Evolutionary conservation across 2,888 invertebrate species (phyloP), one percentile per base, ranked within the genome.

Genomic region (Micropterix aruncella): DNA sequence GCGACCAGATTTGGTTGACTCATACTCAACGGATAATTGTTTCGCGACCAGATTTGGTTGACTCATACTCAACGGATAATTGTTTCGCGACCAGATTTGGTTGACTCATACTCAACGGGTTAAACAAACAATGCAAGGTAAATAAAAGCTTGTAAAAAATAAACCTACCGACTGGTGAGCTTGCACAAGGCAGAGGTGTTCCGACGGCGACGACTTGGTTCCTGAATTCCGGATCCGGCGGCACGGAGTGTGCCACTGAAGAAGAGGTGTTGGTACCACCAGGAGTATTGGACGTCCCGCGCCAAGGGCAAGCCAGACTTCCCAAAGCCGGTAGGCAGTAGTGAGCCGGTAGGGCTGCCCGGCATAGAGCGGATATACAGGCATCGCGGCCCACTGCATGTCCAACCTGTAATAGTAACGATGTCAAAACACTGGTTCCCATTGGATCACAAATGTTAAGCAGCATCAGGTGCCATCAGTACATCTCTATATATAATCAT

Each of bases 181-280:
- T 79, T 2, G 87, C 81, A 3, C 89, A 88, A 2, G 93, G 94
- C 52, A 96, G 69, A 16, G 95, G 91, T 1, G 95, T 94, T 17
- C 97, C 97, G 48, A 97, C 94, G 51, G 94, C 96, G 39, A 97
- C 94, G 49, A 97, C 93, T 68, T 97, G 96, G 57, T 91, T 93
- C 18, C 88, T 71, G 61, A 83, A 85, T 64, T 90, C 91, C 43
- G 79, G 72, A 53, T 86, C 83, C 55, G 57, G 56, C 58, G 61
- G 50, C 59, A 60, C 40, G 59, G 78, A 74, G n/a, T 83, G 82
- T 41, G 81, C 59, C 3, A 83, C 79, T 2, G 83, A n/a, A 27
- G 27, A 5, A 79, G n/a, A 86, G 84, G 45, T 83, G 89, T 54
- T 85, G 65, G 43, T 85, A 54, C 92, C 84, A 66, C 95, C 86